These are phyloP conservation scores for Haemorhous mexicanus DNA, from an alignment of 2,113 vertebrate genomes.

Conservation along the genomic window DNA sequence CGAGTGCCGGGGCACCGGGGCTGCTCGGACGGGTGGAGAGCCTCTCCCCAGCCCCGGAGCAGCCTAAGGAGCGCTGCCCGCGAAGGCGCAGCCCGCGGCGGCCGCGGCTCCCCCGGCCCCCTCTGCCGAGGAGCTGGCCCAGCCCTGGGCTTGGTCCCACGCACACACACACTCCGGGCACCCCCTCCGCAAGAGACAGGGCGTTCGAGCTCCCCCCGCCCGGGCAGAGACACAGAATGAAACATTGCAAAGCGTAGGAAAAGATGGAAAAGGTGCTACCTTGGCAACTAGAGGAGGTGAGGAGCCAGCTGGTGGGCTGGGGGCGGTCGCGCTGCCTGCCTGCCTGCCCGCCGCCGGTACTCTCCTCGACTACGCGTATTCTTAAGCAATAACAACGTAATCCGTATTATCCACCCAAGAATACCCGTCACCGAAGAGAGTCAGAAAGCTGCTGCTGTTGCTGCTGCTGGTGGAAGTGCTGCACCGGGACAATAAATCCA, in stretches of 20 bases:
- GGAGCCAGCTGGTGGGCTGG: constrained; percentile 73
- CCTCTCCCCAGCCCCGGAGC: neutral
- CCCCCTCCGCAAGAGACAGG: neutral
- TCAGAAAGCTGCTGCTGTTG: constrained; percentile 77
- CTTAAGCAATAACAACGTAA: constrained; percentile 99
- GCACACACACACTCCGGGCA: neutral
- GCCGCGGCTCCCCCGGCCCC: neutral
- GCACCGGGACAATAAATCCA: constrained; percentile 82
- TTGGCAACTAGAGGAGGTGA: constrained; percentile 75
- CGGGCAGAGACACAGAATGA: constrained; percentile 34
- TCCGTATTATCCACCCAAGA: constrained; percentile 99
- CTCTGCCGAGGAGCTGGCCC: neutral
- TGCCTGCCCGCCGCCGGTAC: constrained; percentile 90
- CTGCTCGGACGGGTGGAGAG: neutral
- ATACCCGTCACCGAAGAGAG: constrained; percentile 99
- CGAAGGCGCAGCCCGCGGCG: neutral
- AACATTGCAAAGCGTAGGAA: constrained; percentile 55
- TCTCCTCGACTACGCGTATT: constrained; percentile 99
- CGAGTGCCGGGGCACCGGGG: neutral
- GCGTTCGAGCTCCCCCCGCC: constrained; percentile 11
- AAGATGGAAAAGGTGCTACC: constrained; percentile 78
- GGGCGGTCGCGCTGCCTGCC: constrained; percentile 71
- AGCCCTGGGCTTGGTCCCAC: neutral
- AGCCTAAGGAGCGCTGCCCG: neutral
- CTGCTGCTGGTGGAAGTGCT: constrained; percentile 57